phyloP scores from a whole-genome alignment of 2,888 invertebrate genomes.

The Philereme vetulata region DNA sequence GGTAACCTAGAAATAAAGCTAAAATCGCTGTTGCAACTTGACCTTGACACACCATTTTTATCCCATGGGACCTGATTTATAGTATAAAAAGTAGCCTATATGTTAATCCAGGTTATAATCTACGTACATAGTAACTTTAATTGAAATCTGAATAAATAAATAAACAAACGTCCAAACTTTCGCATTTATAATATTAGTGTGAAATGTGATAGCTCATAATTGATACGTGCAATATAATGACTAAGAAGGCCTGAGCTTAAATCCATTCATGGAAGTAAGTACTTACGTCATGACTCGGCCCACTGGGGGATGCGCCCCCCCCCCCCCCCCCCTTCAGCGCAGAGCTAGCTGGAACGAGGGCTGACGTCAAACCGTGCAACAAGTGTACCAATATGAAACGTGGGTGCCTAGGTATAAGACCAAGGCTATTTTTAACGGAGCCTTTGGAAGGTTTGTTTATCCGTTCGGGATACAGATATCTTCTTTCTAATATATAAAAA shows the following conservation, averaged over 20 bases:
- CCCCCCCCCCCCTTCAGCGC: conserved; percentile 47
- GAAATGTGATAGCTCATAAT: background rate
- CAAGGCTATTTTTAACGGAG: conserved; percentile 69
- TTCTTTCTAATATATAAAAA: too few relatives aligned
- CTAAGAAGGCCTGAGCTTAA: conserved; percentile 59
- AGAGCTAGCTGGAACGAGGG: conserved; percentile 53
- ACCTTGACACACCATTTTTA: too few relatives aligned
- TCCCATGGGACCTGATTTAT: too few relatives aligned
- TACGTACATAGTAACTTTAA: too few relatives aligned
- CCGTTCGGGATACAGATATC: too few relatives aligned
- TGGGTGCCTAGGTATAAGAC: conserved; percentile 59
- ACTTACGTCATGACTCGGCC: conserved; percentile 72
- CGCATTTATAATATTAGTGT: too few relatives aligned
- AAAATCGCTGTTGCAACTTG: too few relatives aligned
- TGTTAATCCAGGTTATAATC: too few relatives aligned
- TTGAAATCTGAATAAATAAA: too few relatives aligned
- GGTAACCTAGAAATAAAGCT: too few relatives aligned
- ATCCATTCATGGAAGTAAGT: conserved; percentile 77
- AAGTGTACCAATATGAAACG: conserved; percentile 69
- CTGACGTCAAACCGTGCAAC: conserved; percentile 81
- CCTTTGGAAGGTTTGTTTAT: background rate
- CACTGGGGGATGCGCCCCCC: conserved; percentile 63
- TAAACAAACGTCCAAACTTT: too few relatives aligned
- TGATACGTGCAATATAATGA: conserved; percentile 35
- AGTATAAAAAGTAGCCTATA: too few relatives aligned